Evolutionary conservation across 2,113 vertebrate genomes (phyloP).

Genomic region (Phocoena sinus): DNA sequence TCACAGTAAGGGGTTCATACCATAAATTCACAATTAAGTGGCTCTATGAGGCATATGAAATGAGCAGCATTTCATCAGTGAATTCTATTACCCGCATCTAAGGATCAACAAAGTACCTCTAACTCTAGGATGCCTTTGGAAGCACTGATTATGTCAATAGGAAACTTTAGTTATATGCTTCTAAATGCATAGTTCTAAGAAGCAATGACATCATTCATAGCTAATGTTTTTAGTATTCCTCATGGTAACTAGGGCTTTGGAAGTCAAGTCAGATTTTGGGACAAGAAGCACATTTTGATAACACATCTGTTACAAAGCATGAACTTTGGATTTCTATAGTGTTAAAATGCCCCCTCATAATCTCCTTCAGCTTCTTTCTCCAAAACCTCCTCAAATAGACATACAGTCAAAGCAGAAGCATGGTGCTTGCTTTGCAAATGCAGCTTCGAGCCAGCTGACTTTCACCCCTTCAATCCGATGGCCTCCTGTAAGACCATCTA

Average conservation of each 20-base stretch:
- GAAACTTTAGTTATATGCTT: not conserved
- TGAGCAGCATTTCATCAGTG: conserved; percentile 4
- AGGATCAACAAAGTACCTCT: not conserved
- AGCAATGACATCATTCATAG: not conserved
- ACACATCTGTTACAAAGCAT: not conserved
- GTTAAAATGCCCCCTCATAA: not conserved
- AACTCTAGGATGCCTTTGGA: not conserved
- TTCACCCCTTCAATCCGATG: not conserved
- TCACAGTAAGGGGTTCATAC: conserved; percentile 24
- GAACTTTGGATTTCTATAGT: not conserved
- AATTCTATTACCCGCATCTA: conserved; percentile 6
- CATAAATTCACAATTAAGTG: conserved; percentile 51
- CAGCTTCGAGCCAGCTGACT: not conserved
- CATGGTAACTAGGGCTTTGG: not conserved
- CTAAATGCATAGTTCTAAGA: not conserved
- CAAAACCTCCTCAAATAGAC: not conserved
- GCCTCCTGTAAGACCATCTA: not conserved
- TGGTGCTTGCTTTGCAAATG: not conserved
- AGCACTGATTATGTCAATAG: not conserved
- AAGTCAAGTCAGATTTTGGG: not conserved
- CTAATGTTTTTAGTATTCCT: not conserved
- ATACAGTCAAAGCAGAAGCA: not conserved
- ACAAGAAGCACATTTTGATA: not conserved
- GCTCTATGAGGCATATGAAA: not conserved
- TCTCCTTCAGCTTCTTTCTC: not conserved